These are phyloP conservation scores for Zoanthus solanderi DNA, from an alignment of 92 coral and sea anemone species.

Conservation along the genomic window DNA sequence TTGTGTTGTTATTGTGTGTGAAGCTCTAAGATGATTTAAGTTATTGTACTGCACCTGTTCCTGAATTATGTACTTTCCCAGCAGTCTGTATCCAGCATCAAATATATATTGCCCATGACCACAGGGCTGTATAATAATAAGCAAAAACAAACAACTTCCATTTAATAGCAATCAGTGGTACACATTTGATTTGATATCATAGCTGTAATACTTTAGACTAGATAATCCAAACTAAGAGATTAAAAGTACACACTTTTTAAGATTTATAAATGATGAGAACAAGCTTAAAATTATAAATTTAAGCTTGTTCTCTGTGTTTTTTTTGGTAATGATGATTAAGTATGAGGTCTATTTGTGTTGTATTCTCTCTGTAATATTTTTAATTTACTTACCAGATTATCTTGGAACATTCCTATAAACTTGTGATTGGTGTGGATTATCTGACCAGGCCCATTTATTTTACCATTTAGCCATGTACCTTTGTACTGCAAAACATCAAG, in stretches of 20 bases:
- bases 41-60: constrained; percentile 59
- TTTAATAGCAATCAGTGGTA: not conserved
- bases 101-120: constrained; percentile 80
- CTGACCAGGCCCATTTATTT: constrained; percentile 63
- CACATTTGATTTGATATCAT: not conserved
- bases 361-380: not conserved
- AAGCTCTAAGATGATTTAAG: not conserved
- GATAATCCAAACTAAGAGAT: no score
- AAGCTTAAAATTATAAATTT: no score
- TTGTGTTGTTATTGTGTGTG: not conserved
- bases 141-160: not conserved
- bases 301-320: no score
- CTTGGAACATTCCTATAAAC: constrained; percentile 65
- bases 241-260: not conserved
- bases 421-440: constrained; percentile 69
- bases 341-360: not conserved
- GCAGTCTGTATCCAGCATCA: constrained; percentile 73
- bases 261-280: no score
- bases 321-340: not conserved
- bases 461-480: constrained; percentile 78
- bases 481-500: constrained; percentile 62
- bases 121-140: constrained; percentile 54
- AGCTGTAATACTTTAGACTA: not conserved
- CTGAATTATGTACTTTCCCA: constrained; percentile 64
- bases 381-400: constrained; percentile 65